Evolutionary conservation across 2,797 vertebrate genomes (phyloP), one percentile per base, ranked within the genome.

Genomic region (Salarias fasciatus): DNA sequence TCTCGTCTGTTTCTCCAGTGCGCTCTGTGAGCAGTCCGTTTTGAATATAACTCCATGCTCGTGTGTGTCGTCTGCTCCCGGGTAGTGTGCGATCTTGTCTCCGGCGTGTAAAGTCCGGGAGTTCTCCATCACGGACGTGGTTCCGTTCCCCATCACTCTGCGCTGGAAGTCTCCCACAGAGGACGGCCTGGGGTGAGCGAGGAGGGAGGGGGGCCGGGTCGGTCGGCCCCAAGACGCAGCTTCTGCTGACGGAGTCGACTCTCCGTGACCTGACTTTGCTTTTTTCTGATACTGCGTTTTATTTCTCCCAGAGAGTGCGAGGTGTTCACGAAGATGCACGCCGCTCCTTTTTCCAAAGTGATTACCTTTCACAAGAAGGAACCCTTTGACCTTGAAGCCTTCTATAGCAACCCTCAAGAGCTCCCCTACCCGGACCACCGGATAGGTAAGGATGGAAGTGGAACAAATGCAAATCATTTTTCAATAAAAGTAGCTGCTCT

Each of bases 51-150:
- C 42, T 42, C 42, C 3, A 2, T 5, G 6, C 49, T 53, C 53
- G 18, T 48, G 53, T 53, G 36, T 53, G 52, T 66, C 63, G 53
- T 40, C 1, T 11, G 36, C 10, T 38, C 15, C 11, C 63, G 67
- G 68, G 63, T 69, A 99, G 98, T 99, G 98, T 83, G 98, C 98
- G 49, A 99, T 99, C 86, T 86, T 99, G 70, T 99, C 98, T 1
- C 98, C 98, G 72, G 98, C 97, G 1, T 99, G 99, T 88, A 99
- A 99, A 91, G 98, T 99, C 69, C 92, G 97, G 53, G 98, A 99
- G 66, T 99, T 99, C 88, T 99, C 95, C 61, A 99, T 98, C 85
- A 98, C 96, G 18, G 98, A 99, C 30, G 88, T 95, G 77, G 94
- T 96, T 70, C 95, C 96, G 0, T 99, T 96, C 68, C 92, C 98